Percentiles rank a stretch among this genome's conserved stretches.
Conservation (phyloP, 2,888 invertebrate species). For the Ennomos erosarius region DNA sequence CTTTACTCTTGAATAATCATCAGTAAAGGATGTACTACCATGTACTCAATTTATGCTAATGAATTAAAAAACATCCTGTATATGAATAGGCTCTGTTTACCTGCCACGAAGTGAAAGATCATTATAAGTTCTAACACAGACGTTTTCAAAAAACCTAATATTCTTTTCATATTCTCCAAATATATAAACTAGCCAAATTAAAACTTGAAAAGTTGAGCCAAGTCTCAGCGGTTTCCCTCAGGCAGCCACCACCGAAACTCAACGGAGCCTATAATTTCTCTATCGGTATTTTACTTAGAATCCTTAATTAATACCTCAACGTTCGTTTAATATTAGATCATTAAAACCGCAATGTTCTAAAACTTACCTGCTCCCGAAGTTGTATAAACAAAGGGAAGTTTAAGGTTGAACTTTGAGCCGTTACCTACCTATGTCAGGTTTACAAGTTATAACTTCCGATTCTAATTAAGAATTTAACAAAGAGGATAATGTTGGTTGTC, state of each 20-base stretch:
- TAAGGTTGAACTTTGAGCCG: slow-evolving; percentile 74
- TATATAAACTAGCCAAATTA: slow-evolving; percentile 27
- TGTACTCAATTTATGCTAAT: too few species aligned
- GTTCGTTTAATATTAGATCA: slow-evolving; percentile 85
- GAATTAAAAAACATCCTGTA: too few species aligned
- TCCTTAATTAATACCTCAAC: slow-evolving; percentile 81
- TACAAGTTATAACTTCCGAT: slow-evolving; percentile 75
- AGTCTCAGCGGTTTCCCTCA: slow-evolving; percentile 22
- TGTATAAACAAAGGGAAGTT: slow-evolving; percentile 82
- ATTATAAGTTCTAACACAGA: too few species aligned
- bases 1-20: too few species aligned
- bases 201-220: slow-evolving; percentile 23
- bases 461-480: slow-evolving; percentile 81
- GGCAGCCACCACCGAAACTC: slow-evolving; percentile 38
- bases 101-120: too few species aligned
- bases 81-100: too few species aligned
- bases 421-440: slow-evolving; percentile 76
- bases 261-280: slow-evolving; percentile 62
- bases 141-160: too few species aligned
- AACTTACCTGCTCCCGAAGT: slow-evolving; percentile 82
- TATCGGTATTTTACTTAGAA: slow-evolving; percentile 75
- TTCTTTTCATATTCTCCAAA: slow-evolving; percentile 10
- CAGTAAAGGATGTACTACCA: too few species aligned
- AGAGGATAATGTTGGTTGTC: slow-evolving; percentile 64
- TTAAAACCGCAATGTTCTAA: slow-evolving; percentile 83